Base-by-base conservation (phyloP, 2,797 vertebrate species). In the Tadarida brasiliensis region DNA sequence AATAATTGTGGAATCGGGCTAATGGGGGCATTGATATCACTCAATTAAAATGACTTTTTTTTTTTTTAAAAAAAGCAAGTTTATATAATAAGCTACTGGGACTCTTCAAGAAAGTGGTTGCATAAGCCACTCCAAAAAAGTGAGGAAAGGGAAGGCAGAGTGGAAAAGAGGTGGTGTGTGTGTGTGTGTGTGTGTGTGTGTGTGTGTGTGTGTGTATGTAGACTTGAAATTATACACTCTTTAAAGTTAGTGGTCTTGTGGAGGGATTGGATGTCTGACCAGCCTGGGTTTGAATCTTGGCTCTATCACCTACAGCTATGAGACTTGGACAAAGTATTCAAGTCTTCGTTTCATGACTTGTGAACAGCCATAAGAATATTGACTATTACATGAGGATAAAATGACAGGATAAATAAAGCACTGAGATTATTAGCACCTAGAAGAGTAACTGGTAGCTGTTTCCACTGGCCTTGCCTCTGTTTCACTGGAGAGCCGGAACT, bases 1-100 rank as follows among this genome's bases (percentile, higher is more conserved):
- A 82, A 80, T 82, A 77, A 81, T 87, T 90, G 33, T 57, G 82
- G 33, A 92, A 44, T 73, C 68, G 68, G 30, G n/a, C 26, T 90
- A 82, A 49, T 39, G 19, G 28, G 22, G 39, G 2, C 65, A 59
- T 35, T 63, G 26, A 78, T 91, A 73, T 57, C 26, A 82, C 2
- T 57, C 11, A 78, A 24, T n/a, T 74, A 56, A 68, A 91, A 91
- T 30, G 15, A 44, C 39, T 44, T 7, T 44, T 44, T 44, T 44
- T 44, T 44, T 44, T 44, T 94, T 87, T 22, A 76, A 74, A 87
- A 61, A 59, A 73, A 39, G 0, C 19, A 67, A 63, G 14, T 63
- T 90, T 82, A n/a, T 65, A 11, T 65, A 71, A 20, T 7, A 93
- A 47, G 11, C 39, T 57, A 56, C n/a, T 70, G 59, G 84, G 87